Evolutionary conservation across 2,888 invertebrate species (phyloP), one percentile per base, ranked within the genome.

Genomic region (Hypsopygia costalis): DNA sequence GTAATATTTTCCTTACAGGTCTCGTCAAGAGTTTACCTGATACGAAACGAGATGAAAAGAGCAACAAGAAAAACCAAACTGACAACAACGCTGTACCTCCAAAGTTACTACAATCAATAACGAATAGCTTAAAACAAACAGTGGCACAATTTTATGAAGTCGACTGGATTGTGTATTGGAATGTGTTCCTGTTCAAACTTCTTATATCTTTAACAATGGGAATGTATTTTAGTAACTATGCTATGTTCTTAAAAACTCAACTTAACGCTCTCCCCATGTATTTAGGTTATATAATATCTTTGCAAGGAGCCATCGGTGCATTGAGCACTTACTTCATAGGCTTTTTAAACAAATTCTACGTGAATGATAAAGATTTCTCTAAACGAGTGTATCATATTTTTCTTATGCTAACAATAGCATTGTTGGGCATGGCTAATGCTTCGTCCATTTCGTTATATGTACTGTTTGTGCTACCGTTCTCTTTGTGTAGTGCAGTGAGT

Each of bases 241-340:
- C 81, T 3, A 43, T 89, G 11, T 81, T 82, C 40, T 48, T 91
- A 3, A 80, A 75, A 52, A 83, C 82, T 39, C 72, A 75, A 34
- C 90, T 82, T 46, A 48, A 71, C 2, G 58, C 90, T n/a, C 73
- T 88, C 6, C 86, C 88, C 1, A 78, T 78, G 44, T 62, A 76
- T 45, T 66, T 90, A n/a, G 91, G 91, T 0, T 91, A 91, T 48
- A 83, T 87, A 2, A 85, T 90, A 39, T 88, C 91, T 1, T 80
- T 89, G 32, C 85, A 90, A 53, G 89, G 88, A 40, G 62, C 78
- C 0, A 59, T 87, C 1, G 83, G 87, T 5, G 75, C 88, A 0
- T 41, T 80, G 6, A 75, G 85, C 11, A 85, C 87, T 33, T 81
- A 89, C 43, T 76, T 76, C 16, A 70, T 89, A 29, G 75, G 77